Evolutionary conservation across 1,140 invertebrate species (phyloP), one percentile per base, ranked within the genome.

Genomic region (Wiebesia pumilae): DNA sequence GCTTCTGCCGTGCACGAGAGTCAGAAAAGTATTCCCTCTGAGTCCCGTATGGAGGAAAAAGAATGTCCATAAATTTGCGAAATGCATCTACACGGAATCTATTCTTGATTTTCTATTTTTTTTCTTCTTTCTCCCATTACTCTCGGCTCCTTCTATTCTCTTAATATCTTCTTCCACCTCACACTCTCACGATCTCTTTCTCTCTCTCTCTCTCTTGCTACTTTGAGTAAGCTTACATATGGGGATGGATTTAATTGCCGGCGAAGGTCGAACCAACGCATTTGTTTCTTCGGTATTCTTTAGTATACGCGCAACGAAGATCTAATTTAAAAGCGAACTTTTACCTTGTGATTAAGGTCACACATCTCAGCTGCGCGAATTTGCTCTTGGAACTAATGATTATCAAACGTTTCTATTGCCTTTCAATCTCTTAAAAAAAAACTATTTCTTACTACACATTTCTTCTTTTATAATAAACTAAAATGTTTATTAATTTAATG

Each of bases 251-350:
- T 84, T 62, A 84, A 84, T 84, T 84, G 35, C 73, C 47, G 9
- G 1, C 19, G 30, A 73, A 73, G 67, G 69, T 58, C 10, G 10
- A 24, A 2, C 43, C 2, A 21, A 21, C 51, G 3, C 27, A 21
- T 40, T 16, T 54, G 33, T 58, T 75, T 58, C 24, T 47, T 6
- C 69, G n/a, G 12, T 27, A 81, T 81, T 65, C 35, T 14, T 65
- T 30, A 14, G 47, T 3, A 79, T 43, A 43, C 2, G 51, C 16
- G 51, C 27, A 27, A 30, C 0, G 35, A 35, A 33, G n/a, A 82
- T 40, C 81, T n/a, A 83, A 82, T 82, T 82, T 71, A 71, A 82
- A 43, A 71, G 67, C 67, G 12, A 69, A 69, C n/a, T 69, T 81
- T 69, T 81, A 81, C 27, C 58, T 62, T 35, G 33, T 33, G 71